Evolutionary conservation across 2,113 vertebrate genomes (phyloP), one percentile per base, ranked within the genome.

Genomic region (Lophochroa leadbeateri): DNA sequence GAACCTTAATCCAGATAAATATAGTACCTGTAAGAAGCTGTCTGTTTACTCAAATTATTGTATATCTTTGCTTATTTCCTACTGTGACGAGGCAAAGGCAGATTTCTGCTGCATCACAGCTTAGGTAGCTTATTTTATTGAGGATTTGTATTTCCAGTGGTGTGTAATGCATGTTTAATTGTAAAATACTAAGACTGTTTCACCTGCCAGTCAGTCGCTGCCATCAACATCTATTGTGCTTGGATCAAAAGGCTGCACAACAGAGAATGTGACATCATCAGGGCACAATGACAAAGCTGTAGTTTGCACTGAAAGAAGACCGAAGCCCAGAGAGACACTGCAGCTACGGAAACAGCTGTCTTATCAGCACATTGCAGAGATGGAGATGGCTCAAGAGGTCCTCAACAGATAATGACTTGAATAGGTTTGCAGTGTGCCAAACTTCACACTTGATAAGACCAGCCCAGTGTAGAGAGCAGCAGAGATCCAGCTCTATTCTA

Each of bases 281-380:
- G 94, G 96, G 92, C 96, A 97, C 65, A 58, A 85, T 96, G 97
- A 98, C 98, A 98, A 98, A 98, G 97, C 98, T 96, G 80, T 94
- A 96, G 97, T 97, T 98, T 97, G 96, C 96, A 97, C 72, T 17
- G 13, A 96, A 97, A 97, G 97, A 97, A 92, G 95, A 96, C 89
- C 0, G 28, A 93, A 94, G 96, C 97, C 98, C 97, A 35, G 92
- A 82, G 98, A 98, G 97, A 97, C 97, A 76, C 70, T 82, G 96
- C 86, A 96, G 97, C 97, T 92, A 98, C 95, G 97, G 98, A 96
- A 98, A 97, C 97, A 97, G 97, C 98, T 98, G 97, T 97, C 97
- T 98, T 98, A 98, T 98, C 98, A 98, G 97, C 97, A 94, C 80
- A 94, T 92, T 96, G 98, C 98, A 98, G 98, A 97, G 97, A 98